phyloP scores from a whole-genome alignment of 2,888 invertebrate genomes.

The Drosophila austrosaltans region DNA sequence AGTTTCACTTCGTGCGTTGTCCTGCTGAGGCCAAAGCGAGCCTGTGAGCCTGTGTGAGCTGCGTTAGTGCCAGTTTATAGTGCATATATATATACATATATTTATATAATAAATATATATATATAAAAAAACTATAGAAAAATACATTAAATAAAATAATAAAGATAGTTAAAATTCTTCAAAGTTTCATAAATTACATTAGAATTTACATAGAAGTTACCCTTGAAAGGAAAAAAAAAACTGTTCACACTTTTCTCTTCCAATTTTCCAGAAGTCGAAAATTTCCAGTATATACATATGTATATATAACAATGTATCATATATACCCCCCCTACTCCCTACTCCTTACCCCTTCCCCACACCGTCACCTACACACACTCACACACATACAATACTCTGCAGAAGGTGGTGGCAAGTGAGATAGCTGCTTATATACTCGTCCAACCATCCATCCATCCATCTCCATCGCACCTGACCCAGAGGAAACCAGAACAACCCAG shows the following conservation, averaged over 20 bases:
- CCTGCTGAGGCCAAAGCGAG: slow-evolving; percentile 79
- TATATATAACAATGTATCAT: neutral
- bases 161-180: neutral
- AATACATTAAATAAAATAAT: neutral
- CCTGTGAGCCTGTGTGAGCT: slow-evolving; percentile 52
- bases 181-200: neutral
- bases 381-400: slow-evolving; percentile 16
- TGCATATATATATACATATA: slow-evolving; percentile 14
- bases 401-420: slow-evolving; percentile 45
- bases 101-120: slow-evolving; percentile 25
- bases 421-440: slow-evolving; percentile 61
- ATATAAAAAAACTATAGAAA: slow-evolving; percentile 22
- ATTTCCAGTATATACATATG: slow-evolving; percentile 71
- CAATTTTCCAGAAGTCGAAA: slow-evolving; percentile 56
- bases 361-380: neutral
- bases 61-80: slow-evolving; percentile 52
- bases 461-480: slow-evolving; percentile 48
- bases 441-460: slow-evolving; percentile 3
- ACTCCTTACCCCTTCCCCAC: slow-evolving; percentile 16
- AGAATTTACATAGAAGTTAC: neutral
- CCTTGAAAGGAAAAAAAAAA: slow-evolving; percentile 36
- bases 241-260: slow-evolving; percentile 26
- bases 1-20: slow-evolving; percentile 83
- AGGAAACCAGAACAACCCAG: slow-evolving; percentile 36
- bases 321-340: slow-evolving; percentile 6